Conservation (phyloP, 64 coral and sea anemone species). For the Stichodactyla mertensii region DNA sequence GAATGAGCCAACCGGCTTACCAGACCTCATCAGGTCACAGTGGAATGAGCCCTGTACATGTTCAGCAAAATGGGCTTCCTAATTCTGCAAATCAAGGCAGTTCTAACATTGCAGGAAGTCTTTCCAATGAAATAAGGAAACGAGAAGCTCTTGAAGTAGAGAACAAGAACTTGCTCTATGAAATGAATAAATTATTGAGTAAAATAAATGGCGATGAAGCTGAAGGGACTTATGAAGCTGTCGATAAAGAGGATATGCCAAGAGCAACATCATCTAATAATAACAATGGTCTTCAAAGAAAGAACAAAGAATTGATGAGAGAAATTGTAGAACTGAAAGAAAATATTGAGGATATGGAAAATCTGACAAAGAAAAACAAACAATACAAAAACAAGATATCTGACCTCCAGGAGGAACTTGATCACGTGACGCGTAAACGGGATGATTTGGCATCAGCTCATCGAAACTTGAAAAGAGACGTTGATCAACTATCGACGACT, state of each 20-base stretch:
- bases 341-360: slow-evolving; percentile 59
- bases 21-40: not conserved
- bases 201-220: slow-evolving; percentile 2
- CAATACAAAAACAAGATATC: slow-evolving; percentile 60
- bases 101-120: slow-evolving; percentile 14
- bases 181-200: slow-evolving; percentile 62
- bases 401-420: slow-evolving; percentile 77
- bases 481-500: slow-evolving; percentile 64
- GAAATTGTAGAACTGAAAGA: slow-evolving; percentile 73
- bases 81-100: not conserved
- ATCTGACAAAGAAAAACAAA: slow-evolving; percentile 55
- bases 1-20: not conserved
- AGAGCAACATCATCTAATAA: not conserved
- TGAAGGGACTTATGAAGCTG: not conserved
- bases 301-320: slow-evolving; percentile 45
- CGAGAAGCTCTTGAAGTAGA: slow-evolving; percentile 76
- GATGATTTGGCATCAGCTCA: slow-evolving; percentile 69
- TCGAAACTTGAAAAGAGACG: slow-evolving; percentile 57
- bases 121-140: slow-evolving; percentile 54
- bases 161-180: slow-evolving; percentile 85
- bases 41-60: not conserved
- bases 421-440: slow-evolving; percentile 61
- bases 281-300: slow-evolving; percentile 14
- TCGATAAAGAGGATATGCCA: not conserved
- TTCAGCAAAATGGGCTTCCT: not conserved